Evolutionary conservation across 2,113 vertebrate genomes (phyloP).

Genomic region (Zootoca vivipara): DNA sequence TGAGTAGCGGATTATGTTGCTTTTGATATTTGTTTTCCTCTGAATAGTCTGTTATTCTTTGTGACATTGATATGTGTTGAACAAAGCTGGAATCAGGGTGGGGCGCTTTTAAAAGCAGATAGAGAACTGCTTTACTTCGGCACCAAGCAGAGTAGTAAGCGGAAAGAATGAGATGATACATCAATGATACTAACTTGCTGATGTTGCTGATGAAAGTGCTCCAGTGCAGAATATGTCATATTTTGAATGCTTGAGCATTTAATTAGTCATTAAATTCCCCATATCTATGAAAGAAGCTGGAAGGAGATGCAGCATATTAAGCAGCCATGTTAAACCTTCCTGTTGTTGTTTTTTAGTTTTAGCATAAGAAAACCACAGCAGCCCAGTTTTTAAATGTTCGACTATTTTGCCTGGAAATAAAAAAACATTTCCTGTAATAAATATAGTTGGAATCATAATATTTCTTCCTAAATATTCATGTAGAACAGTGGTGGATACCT

Average conservation of each 20-base stretch:
- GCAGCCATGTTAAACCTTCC: not conserved
- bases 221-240: not conserved
- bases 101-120: not conserved
- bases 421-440: not conserved
- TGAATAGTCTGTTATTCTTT: not conserved
- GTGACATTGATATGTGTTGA: not conserved
- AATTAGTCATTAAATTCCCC: constrained; percentile 1
- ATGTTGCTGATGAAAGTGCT: not conserved
- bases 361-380: not conserved
- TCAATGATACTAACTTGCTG: not conserved
- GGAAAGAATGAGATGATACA: not conserved
- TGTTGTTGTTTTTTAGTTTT: not conserved
- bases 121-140: not conserved
- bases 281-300: not conserved
- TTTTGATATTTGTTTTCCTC: not conserved
- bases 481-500: not conserved
- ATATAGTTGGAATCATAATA: not conserved
- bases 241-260: not conserved
- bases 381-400: not conserved
- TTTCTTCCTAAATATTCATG: not conserved
- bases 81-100: not conserved
- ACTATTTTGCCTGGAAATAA: not conserved
- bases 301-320: not conserved
- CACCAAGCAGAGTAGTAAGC: not conserved
- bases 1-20: no score